Conservation (phyloP, 2,888 invertebrate genomes). For the Drosophila falleni region DNA sequence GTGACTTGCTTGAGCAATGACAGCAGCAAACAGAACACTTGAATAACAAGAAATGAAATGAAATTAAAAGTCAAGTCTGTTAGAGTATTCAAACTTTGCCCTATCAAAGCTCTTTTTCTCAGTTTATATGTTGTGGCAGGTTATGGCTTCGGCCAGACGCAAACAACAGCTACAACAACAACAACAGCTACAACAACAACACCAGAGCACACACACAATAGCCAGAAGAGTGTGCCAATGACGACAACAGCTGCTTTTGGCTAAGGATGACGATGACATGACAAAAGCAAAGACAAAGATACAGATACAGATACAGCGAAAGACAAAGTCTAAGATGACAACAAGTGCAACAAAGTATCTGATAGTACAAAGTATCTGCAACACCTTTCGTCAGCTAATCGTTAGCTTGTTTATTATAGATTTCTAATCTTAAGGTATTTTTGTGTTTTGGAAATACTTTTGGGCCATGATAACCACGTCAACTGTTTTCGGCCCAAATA, state of each 20-base stretch:
- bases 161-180: conserved; percentile 16
- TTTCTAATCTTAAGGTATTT: conserved; percentile 30
- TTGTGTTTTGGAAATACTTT: conserved; percentile 36
- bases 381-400: conserved; percentile 17
- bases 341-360: conserved; percentile 39
- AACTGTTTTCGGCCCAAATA: not conserved
- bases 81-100: conserved; percentile 34
- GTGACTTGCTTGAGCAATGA: too few relatives aligned
- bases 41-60: not conserved
- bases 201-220: conserved; percentile 47
- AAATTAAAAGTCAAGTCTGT: not conserved
- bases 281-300: conserved; percentile 17
- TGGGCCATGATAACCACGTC: conserved; percentile 35
- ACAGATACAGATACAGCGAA: not conserved
- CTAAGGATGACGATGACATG: conserved; percentile 49
- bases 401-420: conserved; percentile 5
- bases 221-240: conserved; percentile 60
- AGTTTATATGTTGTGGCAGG: too few relatives aligned
- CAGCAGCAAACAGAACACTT: too few relatives aligned
- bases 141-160: conserved; percentile 62
- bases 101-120: not conserved
- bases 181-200: too few relatives aligned
- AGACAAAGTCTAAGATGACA: not conserved
- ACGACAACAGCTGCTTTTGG: conserved; percentile 59
- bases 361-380: conserved; percentile 24